Evolutionary conservation across 2,113 vertebrate species (phyloP), one percentile per base, ranked within the genome.

Genomic region (Aptenodytes forsteri): DNA sequence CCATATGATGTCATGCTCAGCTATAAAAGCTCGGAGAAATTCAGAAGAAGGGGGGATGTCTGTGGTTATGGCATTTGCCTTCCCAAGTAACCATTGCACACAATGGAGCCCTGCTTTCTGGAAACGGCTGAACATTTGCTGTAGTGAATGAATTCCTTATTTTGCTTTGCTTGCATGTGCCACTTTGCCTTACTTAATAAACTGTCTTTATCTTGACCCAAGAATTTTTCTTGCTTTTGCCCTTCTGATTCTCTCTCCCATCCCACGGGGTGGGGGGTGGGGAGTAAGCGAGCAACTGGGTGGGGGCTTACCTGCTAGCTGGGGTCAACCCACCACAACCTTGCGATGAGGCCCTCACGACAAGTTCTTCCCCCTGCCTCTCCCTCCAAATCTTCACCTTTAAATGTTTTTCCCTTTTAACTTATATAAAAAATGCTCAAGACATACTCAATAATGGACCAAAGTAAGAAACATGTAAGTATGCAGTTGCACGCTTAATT

Each of bases 211-310:
- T 80, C 5, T 61, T 5, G 2, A 30, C 8, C 5, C 3, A 2
- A 0, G 3, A 52, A 0, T 4, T 27, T 36, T 13, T 69, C 36
- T 52, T 87, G 26, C 16, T 72, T 65, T 83, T 61, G 15, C 15
- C 9, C 13, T 50, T 93, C 12, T 4, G 2, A 18, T 38, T 89
- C 6, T 61, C 19, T 64, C 17, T 76, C 16, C 29, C 16, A n/a
- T 27, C 2, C 6, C 25, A 25, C 32, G 42, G 34, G 1, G 36
- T 36, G 36, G 22, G 20, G 46, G 30, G 2, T 20, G 20, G 7
- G 13, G 5, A 50, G 13, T 70, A 18, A 76, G 25, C 1, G 1
- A 73, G 32, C 0, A 2, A 55, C 6, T 30, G 50, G 11, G 3
- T 36, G 6, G 5, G 13, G n/a, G 2, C 7, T 83, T 69, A 34